Conservation (phyloP, 2,113 vertebrate species). For the Laticauda colubrina region DNA sequence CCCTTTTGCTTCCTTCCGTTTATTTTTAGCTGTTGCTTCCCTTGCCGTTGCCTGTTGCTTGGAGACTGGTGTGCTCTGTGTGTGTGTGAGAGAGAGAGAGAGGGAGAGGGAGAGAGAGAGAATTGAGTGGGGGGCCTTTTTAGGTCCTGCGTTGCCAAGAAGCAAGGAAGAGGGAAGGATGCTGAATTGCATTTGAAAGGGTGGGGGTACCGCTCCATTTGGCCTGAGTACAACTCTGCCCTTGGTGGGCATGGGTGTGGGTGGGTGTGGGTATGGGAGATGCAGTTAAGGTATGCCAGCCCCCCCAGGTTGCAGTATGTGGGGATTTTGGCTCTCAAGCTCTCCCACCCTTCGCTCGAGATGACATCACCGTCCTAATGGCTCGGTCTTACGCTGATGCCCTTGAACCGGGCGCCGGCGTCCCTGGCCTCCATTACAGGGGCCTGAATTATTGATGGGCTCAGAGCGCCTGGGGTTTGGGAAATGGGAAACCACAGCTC, state of each 20-base stretch:
- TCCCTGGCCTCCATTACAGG: conserved; percentile 73
- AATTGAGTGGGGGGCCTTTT: not conserved
- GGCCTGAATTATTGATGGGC: conserved; percentile 74
- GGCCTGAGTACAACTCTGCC: not conserved
- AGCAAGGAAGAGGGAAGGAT: not conserved
- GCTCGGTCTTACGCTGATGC: conserved; percentile 40
- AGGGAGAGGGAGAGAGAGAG: not conserved
- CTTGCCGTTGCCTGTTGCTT: conserved; percentile 55
- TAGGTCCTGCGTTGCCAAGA: not conserved
- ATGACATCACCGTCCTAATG: conserved; percentile 54
- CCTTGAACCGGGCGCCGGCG: conserved; percentile 51
- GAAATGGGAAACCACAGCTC: conserved; percentile 68
- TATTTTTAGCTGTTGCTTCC: conserved; percentile 41
- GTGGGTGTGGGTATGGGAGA: too few species aligned
- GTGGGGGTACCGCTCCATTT: not conserved
- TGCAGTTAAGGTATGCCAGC: not conserved
- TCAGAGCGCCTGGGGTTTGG: conserved; percentile 71
- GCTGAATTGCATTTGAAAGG: conserved; percentile 3
- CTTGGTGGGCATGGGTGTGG: not conserved
- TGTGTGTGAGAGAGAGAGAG: not conserved
- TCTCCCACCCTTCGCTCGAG: conserved; percentile 12
- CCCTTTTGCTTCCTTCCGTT: conserved; percentile 14
- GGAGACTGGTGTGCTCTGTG: conserved; percentile 40
- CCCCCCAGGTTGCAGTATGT: not conserved
- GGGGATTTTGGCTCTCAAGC: conserved; percentile 33